A percentile compares a stretch with the other conserved stretches of the same genome.
These are phyloP conservation scores for Atta cephalotes DNA, from an alignment of 1,140 invertebrate genomes.

Conservation along the genomic window DNA sequence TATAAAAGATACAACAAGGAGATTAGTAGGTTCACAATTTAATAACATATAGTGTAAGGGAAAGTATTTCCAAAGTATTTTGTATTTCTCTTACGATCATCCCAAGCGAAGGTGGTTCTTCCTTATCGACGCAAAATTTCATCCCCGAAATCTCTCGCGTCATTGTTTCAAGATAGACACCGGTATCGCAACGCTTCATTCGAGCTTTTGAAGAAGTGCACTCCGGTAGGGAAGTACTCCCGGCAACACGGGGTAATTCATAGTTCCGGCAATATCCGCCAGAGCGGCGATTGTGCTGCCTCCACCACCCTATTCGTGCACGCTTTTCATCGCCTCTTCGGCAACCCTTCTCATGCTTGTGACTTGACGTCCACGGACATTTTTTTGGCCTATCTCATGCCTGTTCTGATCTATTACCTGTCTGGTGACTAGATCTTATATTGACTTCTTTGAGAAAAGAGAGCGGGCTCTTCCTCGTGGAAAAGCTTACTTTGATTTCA, in stretches of 20 bases:
- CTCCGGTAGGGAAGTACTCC: conserved; percentile 64
- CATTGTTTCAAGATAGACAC: conserved; percentile 37
- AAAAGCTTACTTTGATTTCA: neutral
- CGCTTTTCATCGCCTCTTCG: neutral
- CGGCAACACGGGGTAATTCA: conserved; percentile 77
- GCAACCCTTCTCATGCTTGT: conserved; percentile 14
- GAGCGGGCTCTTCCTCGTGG: conserved; percentile 18
- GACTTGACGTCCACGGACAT: conserved; percentile 12
- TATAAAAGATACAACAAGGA: neutral
- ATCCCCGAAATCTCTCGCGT: conserved; percentile 42
- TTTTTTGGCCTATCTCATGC: conserved; percentile 68
- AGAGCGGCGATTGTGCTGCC: conserved; percentile 79
- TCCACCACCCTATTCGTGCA: conserved; percentile 11
- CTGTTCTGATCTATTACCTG: conserved; percentile 73
- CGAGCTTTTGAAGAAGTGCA: conserved; percentile 67
- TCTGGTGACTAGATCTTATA: conserved; percentile 76
- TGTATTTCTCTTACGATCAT: neutral
- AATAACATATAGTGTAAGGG: neutral
- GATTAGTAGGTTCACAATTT: neutral
- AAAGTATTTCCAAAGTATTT: neutral
- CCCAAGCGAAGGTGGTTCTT: conserved; percentile 57
- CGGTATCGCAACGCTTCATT: conserved; percentile 46
- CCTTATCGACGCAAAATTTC: conserved; percentile 72
- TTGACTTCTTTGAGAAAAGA: conserved; percentile 73
- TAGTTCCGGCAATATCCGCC: conserved; percentile 80